Conservation (phyloP, 2,888 invertebrate genomes). For the Philaethria dido region DNA sequence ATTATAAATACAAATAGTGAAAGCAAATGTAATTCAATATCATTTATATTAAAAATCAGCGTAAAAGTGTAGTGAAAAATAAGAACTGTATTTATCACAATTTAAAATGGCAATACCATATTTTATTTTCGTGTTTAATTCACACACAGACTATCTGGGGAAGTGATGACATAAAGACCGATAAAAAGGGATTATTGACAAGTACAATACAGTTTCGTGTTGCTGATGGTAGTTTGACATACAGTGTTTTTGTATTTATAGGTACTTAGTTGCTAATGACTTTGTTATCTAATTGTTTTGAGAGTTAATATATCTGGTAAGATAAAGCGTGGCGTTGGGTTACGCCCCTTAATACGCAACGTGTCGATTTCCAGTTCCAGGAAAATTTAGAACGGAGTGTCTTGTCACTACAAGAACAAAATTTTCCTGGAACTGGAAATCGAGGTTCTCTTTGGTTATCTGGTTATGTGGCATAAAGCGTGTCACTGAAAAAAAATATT, state of each 20-base stretch:
- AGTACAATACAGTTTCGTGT: constrained; percentile 16
- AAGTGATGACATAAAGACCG: constrained; percentile 37
- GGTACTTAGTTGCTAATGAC: not conserved
- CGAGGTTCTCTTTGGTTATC: too few species aligned
- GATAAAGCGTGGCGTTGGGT: too few species aligned
- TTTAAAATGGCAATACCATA: constrained; percentile 27
- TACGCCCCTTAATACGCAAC: too few species aligned
- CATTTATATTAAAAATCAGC: constrained; percentile 31
- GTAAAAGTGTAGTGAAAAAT: constrained; percentile 28
- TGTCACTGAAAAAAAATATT: too few species aligned
- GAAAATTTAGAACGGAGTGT: too few species aligned
- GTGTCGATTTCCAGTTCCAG: too few species aligned
- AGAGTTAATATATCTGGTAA: too few species aligned
- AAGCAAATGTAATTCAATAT: constrained; percentile 25
- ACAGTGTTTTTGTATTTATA: not conserved
- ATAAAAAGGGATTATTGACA: constrained; percentile 36
- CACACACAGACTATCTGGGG: constrained; percentile 31
- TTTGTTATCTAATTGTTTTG: not conserved
- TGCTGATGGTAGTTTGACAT: constrained; percentile 7
- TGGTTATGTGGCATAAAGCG: too few species aligned
- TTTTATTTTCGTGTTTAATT: constrained; percentile 35
- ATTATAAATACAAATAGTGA: constrained; percentile 10
- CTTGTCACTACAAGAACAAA: too few species aligned
- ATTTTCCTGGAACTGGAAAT: too few species aligned
- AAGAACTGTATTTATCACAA: constrained; percentile 30